Conservation (phyloP, 2,888 invertebrate species). For the Geophilus truncorum region DNA sequence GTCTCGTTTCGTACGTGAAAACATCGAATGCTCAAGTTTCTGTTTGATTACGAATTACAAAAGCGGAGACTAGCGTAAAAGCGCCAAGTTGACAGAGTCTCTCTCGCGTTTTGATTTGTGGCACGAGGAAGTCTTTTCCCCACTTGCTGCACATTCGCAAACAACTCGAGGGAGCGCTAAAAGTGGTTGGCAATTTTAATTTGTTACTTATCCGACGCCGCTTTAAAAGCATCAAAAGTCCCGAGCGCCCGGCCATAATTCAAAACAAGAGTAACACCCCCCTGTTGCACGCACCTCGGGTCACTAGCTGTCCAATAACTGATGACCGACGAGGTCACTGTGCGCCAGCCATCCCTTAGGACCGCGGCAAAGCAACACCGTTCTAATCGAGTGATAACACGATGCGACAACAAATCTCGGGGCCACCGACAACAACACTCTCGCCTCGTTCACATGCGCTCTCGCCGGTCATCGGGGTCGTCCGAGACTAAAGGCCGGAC, state of each 20-base stretch:
- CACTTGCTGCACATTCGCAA: background rate
- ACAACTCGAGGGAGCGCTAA: background rate
- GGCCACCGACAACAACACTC: background rate
- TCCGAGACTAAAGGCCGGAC: background rate
- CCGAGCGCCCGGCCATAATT: background rate
- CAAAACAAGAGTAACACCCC: conserved; percentile 10
- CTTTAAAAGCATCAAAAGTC: background rate
- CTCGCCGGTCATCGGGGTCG: background rate
- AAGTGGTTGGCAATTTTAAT: background rate
- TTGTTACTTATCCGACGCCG: background rate
- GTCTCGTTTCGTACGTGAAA: too few species aligned
- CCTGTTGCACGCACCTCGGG: background rate
- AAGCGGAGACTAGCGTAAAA: too few species aligned
- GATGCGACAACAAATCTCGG: background rate
- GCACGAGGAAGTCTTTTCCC: background rate
- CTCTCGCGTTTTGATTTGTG: background rate
- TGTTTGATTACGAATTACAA: too few species aligned
- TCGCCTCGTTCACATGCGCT: too few species aligned
- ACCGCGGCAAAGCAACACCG: background rate
- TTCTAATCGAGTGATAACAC: background rate
- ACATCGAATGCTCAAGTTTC: too few species aligned
- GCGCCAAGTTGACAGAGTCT: too few species aligned
- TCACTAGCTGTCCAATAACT: background rate
- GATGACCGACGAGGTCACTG: background rate
- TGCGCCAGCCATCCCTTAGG: background rate